Conservation (phyloP, 2,797 vertebrate genomes). For the Lerista edwardsae region DNA sequence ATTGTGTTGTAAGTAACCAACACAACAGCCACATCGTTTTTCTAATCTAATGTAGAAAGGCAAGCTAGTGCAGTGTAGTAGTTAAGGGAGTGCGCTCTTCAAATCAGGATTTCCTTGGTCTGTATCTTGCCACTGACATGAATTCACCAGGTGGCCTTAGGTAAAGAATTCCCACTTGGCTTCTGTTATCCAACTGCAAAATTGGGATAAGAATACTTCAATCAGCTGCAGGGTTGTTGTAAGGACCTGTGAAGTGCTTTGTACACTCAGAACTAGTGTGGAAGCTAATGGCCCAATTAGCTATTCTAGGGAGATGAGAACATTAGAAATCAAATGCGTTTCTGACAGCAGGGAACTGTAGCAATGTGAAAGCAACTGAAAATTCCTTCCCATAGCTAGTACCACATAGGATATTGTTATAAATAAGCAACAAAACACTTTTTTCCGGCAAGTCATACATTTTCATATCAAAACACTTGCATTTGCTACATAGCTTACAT, state of each 20-base stretch:
- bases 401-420: background rate
- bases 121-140: too few relatives aligned
- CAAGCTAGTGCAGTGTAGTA: too few relatives aligned
- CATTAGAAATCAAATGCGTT: background rate
- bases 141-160: too few relatives aligned
- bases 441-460: background rate
- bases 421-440: background rate
- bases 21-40: accelerated
- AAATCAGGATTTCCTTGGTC: too few relatives aligned
- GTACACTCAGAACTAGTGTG: background rate
- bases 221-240: too few relatives aligned
- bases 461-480: background rate
- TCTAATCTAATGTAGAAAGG: background rate
- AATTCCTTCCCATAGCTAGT: background rate
- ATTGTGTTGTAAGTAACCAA: slow-evolving; percentile 33
- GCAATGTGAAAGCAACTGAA: background rate
- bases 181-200: too few relatives aligned
- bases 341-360: background rate
- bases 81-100: too few relatives aligned
- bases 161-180: too few relatives aligned
- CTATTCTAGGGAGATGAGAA: background rate
- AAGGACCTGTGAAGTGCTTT: too few relatives aligned
- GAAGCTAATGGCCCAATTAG: background rate
- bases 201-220: too few relatives aligned
- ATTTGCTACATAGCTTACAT: background rate